Evolutionary conservation across 1,140 invertebrate species (phyloP), one percentile per base, ranked within the genome.

Genomic region (Drosophila chauvacae): DNA sequence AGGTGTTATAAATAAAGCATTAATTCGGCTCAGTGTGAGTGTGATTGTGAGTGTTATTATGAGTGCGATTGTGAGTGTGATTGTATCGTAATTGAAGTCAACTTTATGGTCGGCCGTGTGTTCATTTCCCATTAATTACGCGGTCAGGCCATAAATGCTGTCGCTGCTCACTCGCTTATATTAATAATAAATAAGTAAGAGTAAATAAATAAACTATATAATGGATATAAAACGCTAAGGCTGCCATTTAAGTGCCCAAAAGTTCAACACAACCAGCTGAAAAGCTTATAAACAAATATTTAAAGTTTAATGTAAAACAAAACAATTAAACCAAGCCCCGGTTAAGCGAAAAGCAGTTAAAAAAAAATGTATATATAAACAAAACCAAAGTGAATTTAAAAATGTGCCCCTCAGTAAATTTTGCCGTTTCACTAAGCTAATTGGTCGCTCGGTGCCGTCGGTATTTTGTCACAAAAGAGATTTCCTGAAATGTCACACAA

Each of bases 131-230:
- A 85, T 85, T 85, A 86, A 86, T 86, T 85, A 78, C 64, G 73
- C 69, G 53, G 20, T 44, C 35, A 41, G 62, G 47, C 74, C 69
- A 70, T 64, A 61, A 74, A 69, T 53, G 74, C n/a, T 57, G 62
- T 41, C 60, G 65, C 30, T 71, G 66, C 61, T 41, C 59, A 53
- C 39, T 61, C 33, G 33, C 48, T 18, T 56, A 71, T 71, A 78
- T 86, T 82, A 83, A 88, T 80, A 83, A 77, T 70, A 88, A 77
- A 71, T 88, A 77, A 56, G 75, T 74, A 84, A 83, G 20, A 73
- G 53, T 35, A 73, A 84, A 88, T 73, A 70, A 73, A 83, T 80
- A 88, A 56, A 88, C 80, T 80, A 71, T 76, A 61, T 66, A 61
- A 69, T 63, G 58, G 58, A 48, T 73, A 80, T 87, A 64, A 77